Evolutionary conservation across 2,113 vertebrate species (phyloP).

Genomic region (Athene cunicularia): DNA sequence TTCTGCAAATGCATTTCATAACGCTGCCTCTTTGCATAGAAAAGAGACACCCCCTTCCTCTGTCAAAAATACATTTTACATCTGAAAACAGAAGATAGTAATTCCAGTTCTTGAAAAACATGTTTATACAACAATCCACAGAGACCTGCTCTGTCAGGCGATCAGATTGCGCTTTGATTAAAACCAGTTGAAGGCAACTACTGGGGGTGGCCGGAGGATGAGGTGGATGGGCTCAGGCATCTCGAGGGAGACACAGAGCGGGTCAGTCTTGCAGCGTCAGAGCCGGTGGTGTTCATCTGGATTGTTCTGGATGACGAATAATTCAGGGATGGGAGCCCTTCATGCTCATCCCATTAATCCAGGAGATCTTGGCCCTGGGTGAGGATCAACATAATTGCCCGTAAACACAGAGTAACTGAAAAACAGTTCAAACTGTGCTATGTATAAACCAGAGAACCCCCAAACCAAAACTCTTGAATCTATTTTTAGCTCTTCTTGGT

Average conservation of each 20-base stretch:
- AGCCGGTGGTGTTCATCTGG: background rate
- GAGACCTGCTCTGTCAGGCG: background rate
- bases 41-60: background rate
- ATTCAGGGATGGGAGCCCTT: background rate
- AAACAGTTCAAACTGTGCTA: background rate
- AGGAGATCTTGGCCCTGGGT: background rate
- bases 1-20: background rate
- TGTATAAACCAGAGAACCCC: background rate
- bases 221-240: background rate
- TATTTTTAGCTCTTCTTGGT: background rate
- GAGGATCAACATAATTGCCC: background rate
- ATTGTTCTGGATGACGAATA: accelerated
- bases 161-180: background rate
- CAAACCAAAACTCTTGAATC: background rate
- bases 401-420: background rate
- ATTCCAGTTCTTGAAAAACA: background rate
- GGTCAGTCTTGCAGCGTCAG: background rate
- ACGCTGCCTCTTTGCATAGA: background rate
- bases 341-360: accelerated
- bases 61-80: background rate
- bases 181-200: accelerated
- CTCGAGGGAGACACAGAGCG: background rate
- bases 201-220: background rate
- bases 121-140: background rate
- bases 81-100: background rate